Evolutionary conservation across 2,888 invertebrate genomes (phyloP).

Genomic region (Crioceris asparagi): DNA sequence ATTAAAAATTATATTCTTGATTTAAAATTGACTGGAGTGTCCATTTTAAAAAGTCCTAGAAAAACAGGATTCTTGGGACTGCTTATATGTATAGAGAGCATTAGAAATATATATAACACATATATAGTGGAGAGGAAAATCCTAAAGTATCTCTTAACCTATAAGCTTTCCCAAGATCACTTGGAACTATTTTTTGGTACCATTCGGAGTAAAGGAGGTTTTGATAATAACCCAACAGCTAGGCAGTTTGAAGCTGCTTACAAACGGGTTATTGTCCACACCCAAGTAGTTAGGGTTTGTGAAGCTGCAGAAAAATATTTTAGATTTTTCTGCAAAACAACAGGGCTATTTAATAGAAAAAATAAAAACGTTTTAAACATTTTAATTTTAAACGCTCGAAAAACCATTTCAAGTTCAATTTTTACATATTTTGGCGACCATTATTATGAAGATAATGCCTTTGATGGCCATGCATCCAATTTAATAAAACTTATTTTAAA

Average conservation of each 20-base stretch:
- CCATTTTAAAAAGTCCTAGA: conserved; percentile 4
- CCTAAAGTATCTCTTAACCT: conserved; percentile 7
- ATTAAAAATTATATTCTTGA: conserved; percentile 4
- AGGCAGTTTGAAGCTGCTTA: conserved; percentile 9
- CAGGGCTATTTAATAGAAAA: no score
- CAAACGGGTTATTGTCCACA: conserved; percentile 7
- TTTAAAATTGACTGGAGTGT: conserved; percentile 3
- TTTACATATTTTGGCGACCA: no score
- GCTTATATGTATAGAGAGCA: conserved; percentile 11
- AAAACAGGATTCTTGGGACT: conserved; percentile 15
- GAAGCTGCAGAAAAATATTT: no score
- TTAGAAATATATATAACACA: conserved; percentile 4
- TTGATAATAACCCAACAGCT: conserved; percentile 12
- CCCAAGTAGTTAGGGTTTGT: conserved; percentile 6
- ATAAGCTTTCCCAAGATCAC: conserved; percentile 9
- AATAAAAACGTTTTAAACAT: no score
- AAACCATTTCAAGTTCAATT: no score
- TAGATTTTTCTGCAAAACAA: no score
- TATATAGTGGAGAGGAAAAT: conserved; percentile 5
- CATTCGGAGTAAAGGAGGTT: conserved; percentile 8
- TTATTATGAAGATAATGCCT: no score
- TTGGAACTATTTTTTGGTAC: conserved; percentile 9
- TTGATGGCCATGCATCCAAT: no score
- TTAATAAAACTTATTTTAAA: no score
- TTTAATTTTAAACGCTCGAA: no score